These are phyloP conservation scores for Drosophila anomalipes DNA, from an alignment of 2,888 invertebrate species.

Conservation along the genomic window DNA sequence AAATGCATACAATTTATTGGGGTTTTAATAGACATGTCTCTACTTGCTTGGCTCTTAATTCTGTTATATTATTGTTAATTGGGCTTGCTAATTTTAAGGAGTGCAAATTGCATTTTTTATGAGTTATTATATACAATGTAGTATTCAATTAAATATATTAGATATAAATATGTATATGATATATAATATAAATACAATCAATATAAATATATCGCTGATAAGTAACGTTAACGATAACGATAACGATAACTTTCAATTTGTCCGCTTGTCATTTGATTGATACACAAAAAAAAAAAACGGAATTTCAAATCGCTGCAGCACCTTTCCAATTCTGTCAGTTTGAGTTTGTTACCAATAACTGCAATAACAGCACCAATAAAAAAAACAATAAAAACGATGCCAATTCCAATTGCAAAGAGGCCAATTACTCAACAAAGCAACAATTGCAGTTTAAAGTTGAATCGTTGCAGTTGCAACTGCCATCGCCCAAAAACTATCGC, in stretches of 20 bases:
- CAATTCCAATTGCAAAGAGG: slow-evolving; percentile 55
- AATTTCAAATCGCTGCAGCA: slow-evolving; percentile 7
- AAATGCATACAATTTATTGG: background rate
- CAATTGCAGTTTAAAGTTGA: slow-evolving; percentile 74
- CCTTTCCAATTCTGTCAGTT: slow-evolving; percentile 47
- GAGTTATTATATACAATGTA: background rate
- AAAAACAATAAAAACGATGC: slow-evolving; percentile 33
- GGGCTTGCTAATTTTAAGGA: background rate
- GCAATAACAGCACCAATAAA: background rate
- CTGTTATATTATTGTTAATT: background rate
- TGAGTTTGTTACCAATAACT: slow-evolving; percentile 31
- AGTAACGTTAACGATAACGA: background rate
- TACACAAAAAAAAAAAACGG: background rate
- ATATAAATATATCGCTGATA: background rate
- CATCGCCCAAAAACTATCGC: slow-evolving; percentile 45
- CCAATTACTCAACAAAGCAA: slow-evolving; percentile 72
- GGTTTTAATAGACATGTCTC: background rate
- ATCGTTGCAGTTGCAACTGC: slow-evolving; percentile 56
- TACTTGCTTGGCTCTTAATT: background rate
- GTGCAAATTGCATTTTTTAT: background rate
- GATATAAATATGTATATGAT: background rate
- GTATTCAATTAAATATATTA: background rate
- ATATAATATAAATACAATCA: background rate
- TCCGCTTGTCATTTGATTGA: background rate
- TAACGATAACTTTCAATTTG: background rate